Percentiles rank a stretch among this genome's conserved stretches.
Conservation (phyloP, 1,140 invertebrate species). For the Akabosia matsudoensis region DNA sequence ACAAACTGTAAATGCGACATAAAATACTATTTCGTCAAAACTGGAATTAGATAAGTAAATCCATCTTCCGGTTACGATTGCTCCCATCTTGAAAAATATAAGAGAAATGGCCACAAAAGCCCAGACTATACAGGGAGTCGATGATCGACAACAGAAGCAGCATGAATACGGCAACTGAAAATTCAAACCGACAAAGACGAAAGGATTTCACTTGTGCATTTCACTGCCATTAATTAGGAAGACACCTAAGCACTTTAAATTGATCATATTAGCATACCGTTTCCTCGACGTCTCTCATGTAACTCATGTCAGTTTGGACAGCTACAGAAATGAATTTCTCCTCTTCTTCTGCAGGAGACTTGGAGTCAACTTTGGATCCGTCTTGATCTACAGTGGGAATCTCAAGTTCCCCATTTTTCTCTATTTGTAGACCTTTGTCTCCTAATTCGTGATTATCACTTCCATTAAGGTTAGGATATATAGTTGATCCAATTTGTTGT, state of each 20-base stretch:
- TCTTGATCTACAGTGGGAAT: neutral
- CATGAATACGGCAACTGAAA: constrained; percentile 27
- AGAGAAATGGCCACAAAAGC: constrained; percentile 31
- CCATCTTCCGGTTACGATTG: constrained; percentile 37
- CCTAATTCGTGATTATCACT: no score
- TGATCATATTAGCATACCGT: neutral
- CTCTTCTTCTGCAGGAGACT: neutral
- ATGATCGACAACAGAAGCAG: constrained; percentile 30
- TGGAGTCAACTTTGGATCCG: neutral
- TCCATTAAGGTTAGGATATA: no score
- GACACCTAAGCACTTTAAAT: neutral
- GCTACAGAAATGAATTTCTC: neutral
- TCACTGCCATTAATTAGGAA: neutral
- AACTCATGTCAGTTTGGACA: constrained; percentile 14
- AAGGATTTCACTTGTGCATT: neutral
- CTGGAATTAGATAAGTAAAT: constrained; percentile 28
- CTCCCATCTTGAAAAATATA: constrained; percentile 37
- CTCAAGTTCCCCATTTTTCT: neutral
- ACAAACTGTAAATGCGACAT: constrained; percentile 30
- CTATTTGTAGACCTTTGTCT: constrained; percentile 1
- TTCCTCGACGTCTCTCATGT: neutral
- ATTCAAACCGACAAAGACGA: neutral
- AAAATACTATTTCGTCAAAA: constrained; percentile 35
- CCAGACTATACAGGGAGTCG: constrained; percentile 34
- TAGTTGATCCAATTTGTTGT: no score